Percentiles rank a stretch among this genome's conserved stretches.
phyloP scores from a whole-genome alignment of 2,888 invertebrate species.

The Cephonodes hylas region DNA sequence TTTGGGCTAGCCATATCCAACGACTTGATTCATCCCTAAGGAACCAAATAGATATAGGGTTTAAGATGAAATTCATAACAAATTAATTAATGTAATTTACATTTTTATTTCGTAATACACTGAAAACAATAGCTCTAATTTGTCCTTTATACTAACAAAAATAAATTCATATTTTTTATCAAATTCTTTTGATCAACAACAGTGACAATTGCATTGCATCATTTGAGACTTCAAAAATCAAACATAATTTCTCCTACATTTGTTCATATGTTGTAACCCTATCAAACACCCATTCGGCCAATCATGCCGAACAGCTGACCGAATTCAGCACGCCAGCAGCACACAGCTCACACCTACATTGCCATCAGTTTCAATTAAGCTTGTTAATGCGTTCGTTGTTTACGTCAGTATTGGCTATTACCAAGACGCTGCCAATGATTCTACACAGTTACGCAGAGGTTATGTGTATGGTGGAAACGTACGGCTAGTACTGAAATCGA shows the following conservation, averaged over 20 bases:
- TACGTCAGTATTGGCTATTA: background rate
- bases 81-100: too few relatives aligned
- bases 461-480: too few relatives aligned
- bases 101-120: too few relatives aligned
- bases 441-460: background rate
- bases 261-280: background rate
- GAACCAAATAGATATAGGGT: too few relatives aligned
- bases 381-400: conserved; percentile 7
- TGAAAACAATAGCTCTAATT: too few relatives aligned
- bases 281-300: background rate
- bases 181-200: too few relatives aligned
- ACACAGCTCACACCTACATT: conserved; percentile 7
- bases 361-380: conserved; percentile 13
- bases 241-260: background rate
- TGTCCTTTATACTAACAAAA: too few relatives aligned
- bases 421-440: background rate
- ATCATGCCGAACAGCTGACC: background rate
- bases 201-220: too few relatives aligned
- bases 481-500: too few relatives aligned
- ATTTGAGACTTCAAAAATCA: too few relatives aligned
- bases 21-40: background rate
- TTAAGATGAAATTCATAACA: too few relatives aligned
- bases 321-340: background rate
- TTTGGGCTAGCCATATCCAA: background rate
- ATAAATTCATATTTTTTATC: too few relatives aligned